Conservation (phyloP, 2,797 vertebrate species). For the Nasua narica region DNA sequence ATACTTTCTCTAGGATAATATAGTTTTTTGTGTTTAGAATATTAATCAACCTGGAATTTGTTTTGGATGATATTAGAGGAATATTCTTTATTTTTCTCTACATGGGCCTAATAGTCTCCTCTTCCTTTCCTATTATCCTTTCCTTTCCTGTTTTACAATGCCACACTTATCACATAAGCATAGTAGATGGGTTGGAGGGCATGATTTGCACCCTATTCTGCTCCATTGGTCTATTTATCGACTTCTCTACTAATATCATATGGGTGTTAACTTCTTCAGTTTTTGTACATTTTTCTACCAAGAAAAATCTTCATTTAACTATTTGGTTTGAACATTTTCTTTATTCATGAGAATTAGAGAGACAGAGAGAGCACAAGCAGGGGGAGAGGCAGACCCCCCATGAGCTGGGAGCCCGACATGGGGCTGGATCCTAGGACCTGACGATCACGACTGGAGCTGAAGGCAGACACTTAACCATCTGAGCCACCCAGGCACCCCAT, state of each 20-base stretch:
- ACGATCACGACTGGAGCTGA: background rate
- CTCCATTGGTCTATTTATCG: background rate
- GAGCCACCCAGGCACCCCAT: background rate
- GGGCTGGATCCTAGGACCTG: background rate
- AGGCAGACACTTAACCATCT: background rate
- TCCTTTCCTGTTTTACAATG: background rate
- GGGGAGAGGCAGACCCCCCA: no score
- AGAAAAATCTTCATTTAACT: background rate
- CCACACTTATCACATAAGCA: background rate
- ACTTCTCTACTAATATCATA: background rate
- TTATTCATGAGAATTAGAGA: background rate
- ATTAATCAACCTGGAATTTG: background rate
- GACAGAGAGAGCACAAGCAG: background rate
- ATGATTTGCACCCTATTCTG: background rate
- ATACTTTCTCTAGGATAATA: background rate
- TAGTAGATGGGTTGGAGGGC: background rate
- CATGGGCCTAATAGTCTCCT: background rate
- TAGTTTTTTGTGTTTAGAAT: background rate
- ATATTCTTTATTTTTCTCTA: background rate
- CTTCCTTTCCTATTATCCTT: background rate
- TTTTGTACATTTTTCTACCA: background rate
- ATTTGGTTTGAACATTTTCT: background rate
- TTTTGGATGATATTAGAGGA: background rate
- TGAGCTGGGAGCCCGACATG: background rate
- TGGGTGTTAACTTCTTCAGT: background rate